A percentile compares a stretch with the other conserved stretches of the same genome.
Conservation (phyloP, 2,888 invertebrate genomes). For the Xylota segnis region DNA sequence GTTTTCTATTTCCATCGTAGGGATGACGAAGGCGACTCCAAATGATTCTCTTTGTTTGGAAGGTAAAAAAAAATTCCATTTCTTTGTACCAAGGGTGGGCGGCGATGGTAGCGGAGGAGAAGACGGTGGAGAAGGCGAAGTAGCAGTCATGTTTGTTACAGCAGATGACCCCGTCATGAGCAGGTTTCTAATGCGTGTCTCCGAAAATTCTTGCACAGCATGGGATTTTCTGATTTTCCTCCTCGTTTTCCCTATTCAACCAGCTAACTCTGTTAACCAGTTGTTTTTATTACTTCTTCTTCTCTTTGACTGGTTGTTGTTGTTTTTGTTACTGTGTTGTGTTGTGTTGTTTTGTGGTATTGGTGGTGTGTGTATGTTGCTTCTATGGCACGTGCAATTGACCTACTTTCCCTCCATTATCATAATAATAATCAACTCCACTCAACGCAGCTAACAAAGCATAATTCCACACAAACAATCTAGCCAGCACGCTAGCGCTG, state of each 20-base stretch:
- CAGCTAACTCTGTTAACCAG: slow-evolving; percentile 54
- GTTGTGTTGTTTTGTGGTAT: not conserved
- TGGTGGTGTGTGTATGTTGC: slow-evolving; percentile 25
- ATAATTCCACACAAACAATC: slow-evolving; percentile 70
- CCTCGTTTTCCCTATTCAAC: slow-evolving; percentile 17
- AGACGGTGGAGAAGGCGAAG: not conserved
- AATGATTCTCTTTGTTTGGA: slow-evolving; percentile 28
- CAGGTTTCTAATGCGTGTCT: slow-evolving; percentile 73
- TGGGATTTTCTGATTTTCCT: slow-evolving; percentile 59
- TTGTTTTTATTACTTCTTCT: slow-evolving; percentile 49
- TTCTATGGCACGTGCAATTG: slow-evolving; percentile 77
- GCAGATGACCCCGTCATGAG: slow-evolving; percentile 45
- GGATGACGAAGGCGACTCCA: slow-evolving; percentile 12
- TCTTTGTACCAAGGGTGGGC: slow-evolving; percentile 1
- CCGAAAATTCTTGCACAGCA: slow-evolving; percentile 46
- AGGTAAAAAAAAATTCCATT: slow-evolving; percentile 8
- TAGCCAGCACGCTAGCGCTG: slow-evolving; percentile 44
- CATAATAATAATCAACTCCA: slow-evolving; percentile 75
- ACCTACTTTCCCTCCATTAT: slow-evolving; percentile 77
- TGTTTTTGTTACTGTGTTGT: slow-evolving; percentile 19
- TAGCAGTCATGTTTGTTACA: slow-evolving; percentile 24
- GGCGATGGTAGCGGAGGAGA: not conserved
- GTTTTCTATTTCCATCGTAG: slow-evolving; percentile 28
- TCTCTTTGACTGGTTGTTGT: slow-evolving; percentile 9
- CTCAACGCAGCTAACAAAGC: slow-evolving; percentile 72